A percentile compares a stretch with the other conserved stretches of the same genome.
phyloP scores from a whole-genome alignment of 2,888 invertebrate genomes.

The Rotaria sp. region DNA sequence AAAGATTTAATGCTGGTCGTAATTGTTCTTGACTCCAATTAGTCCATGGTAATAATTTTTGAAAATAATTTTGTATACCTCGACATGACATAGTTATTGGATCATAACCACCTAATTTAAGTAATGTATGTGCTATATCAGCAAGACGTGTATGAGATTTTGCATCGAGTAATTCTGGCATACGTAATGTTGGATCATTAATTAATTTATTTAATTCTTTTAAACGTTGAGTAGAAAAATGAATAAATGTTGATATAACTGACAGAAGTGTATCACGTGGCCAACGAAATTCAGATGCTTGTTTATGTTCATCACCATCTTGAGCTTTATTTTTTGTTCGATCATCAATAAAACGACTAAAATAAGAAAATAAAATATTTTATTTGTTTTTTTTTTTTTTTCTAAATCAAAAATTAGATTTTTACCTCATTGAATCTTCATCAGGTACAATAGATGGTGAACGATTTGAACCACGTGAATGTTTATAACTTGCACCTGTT shows the following conservation, averaged over 20 bases:
- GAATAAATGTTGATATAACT: slow-evolving; percentile 84
- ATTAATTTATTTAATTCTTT: slow-evolving; percentile 75
- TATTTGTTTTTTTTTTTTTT: too few species aligned
- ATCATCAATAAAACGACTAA: slow-evolving; percentile 30
- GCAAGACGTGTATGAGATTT: slow-evolving; percentile 91
- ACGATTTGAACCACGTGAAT: slow-evolving; percentile 34
- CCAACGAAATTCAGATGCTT: slow-evolving; percentile 59
- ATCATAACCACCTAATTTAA: slow-evolving; percentile 88
- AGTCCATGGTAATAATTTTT: slow-evolving; percentile 73
- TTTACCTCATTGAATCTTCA: slow-evolving; percentile 37
- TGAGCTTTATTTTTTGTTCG: not conserved
- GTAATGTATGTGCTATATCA: slow-evolving; percentile 87
- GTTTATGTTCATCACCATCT: slow-evolving; percentile 58
- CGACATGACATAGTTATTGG: slow-evolving; percentile 90
- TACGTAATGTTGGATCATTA: slow-evolving; percentile 75
- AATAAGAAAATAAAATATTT: not conserved
- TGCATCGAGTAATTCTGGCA: slow-evolving; percentile 81
- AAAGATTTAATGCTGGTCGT: slow-evolving; percentile 80
- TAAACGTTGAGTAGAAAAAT: slow-evolving; percentile 71
- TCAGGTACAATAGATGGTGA: slow-evolving; percentile 39
- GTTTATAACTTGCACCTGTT: slow-evolving; percentile 5
- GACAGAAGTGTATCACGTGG: slow-evolving; percentile 86
- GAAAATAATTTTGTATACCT: slow-evolving; percentile 67
- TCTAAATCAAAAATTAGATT: not conserved
- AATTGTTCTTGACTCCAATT: slow-evolving; percentile 91